Base-by-base conservation (phyloP, 2,888 invertebrate genomes). In the Cosmia trapezina region DNA sequence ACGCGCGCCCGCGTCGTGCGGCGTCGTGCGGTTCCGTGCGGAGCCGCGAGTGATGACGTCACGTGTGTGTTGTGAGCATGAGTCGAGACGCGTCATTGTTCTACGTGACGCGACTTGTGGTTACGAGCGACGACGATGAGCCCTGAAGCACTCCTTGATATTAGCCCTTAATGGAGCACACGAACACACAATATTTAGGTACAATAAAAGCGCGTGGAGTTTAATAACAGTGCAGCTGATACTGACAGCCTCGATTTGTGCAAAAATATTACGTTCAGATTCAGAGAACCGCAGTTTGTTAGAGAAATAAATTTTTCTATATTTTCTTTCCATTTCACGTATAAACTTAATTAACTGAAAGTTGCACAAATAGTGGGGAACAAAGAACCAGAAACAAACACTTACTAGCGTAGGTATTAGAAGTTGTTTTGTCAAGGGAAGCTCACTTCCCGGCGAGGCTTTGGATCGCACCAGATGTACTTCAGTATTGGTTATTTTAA, bases 1-100 rank as follows among this genome's bases (percentile, higher is more conserved):
- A 74, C 57, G 45, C 33, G 81, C 73, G 51, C 70, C 85, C 59
- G 45, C 53, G 22, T 6, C 37, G 28, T n/a, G 63, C 53, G 60
- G 70, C 2, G 45, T 22, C 43, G 28, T 37, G 45, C 56, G 53
- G 54, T 1, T 28, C 22, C 6, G 33, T 33, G 54, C 56, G 57
- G 56, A 1, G 45, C 45, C 22, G 56, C 47, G 47, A 6, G 33
- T 14, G 3, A 14, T 22, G 28, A 41, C 51, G 17, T 53, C 47
- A 54, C 60, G 57, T 51, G 47, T 51, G 47, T 47, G 57, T 64
- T 28, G 47, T 17, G 45, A 60, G 41, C 47, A 43, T 19, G 28
- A 54, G 49, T 22, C 19, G 59, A 69, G 56, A 56, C 49, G 49
- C 54, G 66, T 63, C 69, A 75, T 78, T 69, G 62, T 78, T 57